Conservation (phyloP, 2,888 invertebrate species). For the Ophion costatus region DNA sequence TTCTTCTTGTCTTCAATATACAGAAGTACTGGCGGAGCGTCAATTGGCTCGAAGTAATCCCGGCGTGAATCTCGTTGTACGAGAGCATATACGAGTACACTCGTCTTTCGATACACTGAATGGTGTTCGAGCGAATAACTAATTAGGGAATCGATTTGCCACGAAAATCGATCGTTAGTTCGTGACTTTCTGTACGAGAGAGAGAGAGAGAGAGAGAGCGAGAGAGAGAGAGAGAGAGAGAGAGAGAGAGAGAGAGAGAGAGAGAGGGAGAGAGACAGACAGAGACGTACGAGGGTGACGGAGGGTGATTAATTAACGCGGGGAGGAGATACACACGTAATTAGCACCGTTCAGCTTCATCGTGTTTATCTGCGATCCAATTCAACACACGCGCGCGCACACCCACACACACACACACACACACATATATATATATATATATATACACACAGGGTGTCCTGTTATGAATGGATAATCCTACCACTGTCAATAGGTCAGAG, state of each 20-base stretch:
- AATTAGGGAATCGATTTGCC: conserved; percentile 67
- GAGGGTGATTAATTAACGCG: conserved; percentile 58
- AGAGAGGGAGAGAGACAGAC: background rate
- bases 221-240: conserved; percentile 7
- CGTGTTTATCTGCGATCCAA: conserved; percentile 39
- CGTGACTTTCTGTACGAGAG: conserved; percentile 56
- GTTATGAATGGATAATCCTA: too few species aligned
- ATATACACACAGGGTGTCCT: background rate
- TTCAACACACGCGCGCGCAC: background rate
- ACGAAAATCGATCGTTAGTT: conserved; percentile 62
- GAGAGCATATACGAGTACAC: background rate
- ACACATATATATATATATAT: background rate
- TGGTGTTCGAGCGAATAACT: conserved; percentile 60
- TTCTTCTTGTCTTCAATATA: background rate
- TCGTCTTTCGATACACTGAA: background rate
- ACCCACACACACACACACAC: too few species aligned
- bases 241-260: background rate
- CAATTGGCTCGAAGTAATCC: conserved; percentile 11
- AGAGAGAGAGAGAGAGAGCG: conserved; percentile 20
- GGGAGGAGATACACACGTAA: conserved; percentile 38
- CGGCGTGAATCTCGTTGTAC: conserved; percentile 29
- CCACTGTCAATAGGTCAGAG: too few species aligned
- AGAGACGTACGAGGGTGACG: conserved; percentile 13
- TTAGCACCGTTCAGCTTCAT: conserved; percentile 46
- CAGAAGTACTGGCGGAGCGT: background rate